phyloP scores from a whole-genome alignment of 1,140 invertebrate genomes.

The Dermatophagoides farinae region DNA sequence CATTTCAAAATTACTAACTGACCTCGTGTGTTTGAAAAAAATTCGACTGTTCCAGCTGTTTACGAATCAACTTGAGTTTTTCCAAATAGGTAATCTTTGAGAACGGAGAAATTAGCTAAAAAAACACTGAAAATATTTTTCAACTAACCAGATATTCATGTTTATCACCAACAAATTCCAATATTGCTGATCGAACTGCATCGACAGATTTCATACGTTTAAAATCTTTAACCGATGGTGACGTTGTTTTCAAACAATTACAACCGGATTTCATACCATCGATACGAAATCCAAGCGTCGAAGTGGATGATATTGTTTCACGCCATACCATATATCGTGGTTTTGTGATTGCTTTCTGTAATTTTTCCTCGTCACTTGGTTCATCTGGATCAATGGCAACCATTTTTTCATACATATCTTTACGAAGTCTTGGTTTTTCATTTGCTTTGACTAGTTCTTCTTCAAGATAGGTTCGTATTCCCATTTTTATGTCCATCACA shows the following conservation, averaged over 20 bases:
- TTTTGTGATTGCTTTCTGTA: constrained; percentile 73
- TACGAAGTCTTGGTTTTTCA: constrained; percentile 75
- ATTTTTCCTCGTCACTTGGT: constrained; percentile 70
- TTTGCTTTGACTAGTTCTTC: constrained; percentile 81
- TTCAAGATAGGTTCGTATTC: constrained; percentile 78
- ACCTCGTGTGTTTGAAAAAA: constrained; percentile 28
- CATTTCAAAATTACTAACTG: not conserved
- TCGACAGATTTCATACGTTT: constrained; percentile 76
- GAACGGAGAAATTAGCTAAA: not conserved
- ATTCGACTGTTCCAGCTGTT: constrained; percentile 23
- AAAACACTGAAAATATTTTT: not conserved
- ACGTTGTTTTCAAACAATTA: constrained; percentile 34
- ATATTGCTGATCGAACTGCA: constrained; percentile 54
- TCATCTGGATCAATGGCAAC: constrained; percentile 74
- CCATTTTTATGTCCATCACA: constrained; percentile 93
- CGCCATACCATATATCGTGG: constrained; percentile 93
- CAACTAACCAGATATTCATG: constrained; percentile 50
- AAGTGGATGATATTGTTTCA: constrained; percentile 87
- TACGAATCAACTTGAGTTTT: constrained; percentile 22
- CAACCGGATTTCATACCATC: constrained; percentile 52
- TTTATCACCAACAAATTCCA: constrained; percentile 57
- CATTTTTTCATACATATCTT: constrained; percentile 98
- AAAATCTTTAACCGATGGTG: constrained; percentile 76
- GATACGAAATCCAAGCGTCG: constrained; percentile 80
- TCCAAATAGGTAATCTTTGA: constrained; percentile 18